Percentiles rank a stretch among this genome's conserved stretches.
These are phyloP conservation scores for Ascidia mentula DNA, from an alignment of 23 tunicate genomes.

Conservation along the genomic window DNA sequence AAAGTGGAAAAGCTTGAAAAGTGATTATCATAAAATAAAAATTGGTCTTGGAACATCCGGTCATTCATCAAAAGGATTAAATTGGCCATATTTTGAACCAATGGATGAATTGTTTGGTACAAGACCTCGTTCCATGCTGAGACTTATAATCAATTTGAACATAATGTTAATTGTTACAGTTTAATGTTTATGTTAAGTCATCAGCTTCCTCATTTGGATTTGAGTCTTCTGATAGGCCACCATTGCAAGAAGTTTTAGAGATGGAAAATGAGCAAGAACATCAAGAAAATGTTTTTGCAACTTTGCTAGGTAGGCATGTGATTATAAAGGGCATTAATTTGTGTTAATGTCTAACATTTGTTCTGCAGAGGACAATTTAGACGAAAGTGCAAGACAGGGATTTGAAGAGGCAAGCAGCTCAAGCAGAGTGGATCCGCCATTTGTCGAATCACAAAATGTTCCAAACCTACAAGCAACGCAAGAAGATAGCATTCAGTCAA, in stretches of 20 bases:
- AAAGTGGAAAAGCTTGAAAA: conserved; percentile 15
- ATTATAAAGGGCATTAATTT: too few relatives aligned
- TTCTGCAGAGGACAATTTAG: too few relatives aligned
- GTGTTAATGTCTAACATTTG: too few relatives aligned
- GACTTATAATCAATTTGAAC: not conserved
- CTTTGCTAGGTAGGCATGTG: conserved; percentile 16
- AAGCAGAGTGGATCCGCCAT: too few relatives aligned
- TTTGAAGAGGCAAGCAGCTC: too few relatives aligned
- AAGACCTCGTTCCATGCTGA: conserved; percentile 6
- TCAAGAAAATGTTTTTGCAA: not conserved
- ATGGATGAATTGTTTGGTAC: conserved; percentile 12
- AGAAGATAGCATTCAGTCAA: too few relatives aligned
- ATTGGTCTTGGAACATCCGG: not conserved
- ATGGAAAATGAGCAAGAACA: not conserved
- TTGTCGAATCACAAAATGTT: too few relatives aligned
- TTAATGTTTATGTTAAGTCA: not conserved
- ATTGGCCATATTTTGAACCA: conserved; percentile 14
- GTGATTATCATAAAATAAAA: conserved; percentile 10
- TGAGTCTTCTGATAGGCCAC: not conserved
- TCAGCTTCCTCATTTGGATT: conserved; percentile 11
- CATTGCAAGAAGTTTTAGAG: not conserved
- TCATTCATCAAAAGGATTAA: conserved; percentile 9
- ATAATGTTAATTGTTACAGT: not conserved
- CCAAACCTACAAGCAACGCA: too few relatives aligned
- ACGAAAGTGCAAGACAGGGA: too few relatives aligned